Evolutionary conservation across 1,140 invertebrate genomes (phyloP).

Genomic region (Daktulosphaira vitifoliae): DNA sequence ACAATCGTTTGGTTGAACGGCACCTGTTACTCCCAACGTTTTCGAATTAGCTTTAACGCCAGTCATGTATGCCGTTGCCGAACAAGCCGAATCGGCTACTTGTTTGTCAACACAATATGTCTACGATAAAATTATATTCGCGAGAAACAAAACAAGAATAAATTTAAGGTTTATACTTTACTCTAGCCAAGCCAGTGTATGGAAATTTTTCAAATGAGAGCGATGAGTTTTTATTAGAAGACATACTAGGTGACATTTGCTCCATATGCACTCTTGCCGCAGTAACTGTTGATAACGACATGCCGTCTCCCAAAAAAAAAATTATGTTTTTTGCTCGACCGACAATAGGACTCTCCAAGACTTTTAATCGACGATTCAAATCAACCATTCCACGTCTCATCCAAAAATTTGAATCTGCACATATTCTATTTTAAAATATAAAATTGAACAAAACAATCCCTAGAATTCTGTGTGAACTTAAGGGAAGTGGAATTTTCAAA

Average conservation of each 20-base stretch:
- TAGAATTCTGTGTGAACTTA: too few relatives aligned
- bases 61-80: constrained; percentile 47
- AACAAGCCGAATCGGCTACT: constrained; percentile 48
- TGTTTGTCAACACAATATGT: constrained; percentile 48
- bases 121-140: constrained; percentile 40
- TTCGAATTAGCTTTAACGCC: constrained; percentile 46
- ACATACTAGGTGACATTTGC: constrained; percentile 47
- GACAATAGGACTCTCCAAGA: constrained; percentile 25
- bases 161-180: constrained; percentile 41
- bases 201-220: constrained; percentile 71
- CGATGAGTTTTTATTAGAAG: constrained; percentile 53
- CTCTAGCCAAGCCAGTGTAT: constrained; percentile 60
- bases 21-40: constrained; percentile 62
- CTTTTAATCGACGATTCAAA: background rate
- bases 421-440: background rate
- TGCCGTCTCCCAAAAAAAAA: constrained; percentile 66
- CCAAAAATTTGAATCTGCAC: constrained; percentile 7
- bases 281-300: constrained; percentile 61
- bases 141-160: background rate
- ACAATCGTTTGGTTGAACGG: constrained; percentile 52
- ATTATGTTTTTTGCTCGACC: constrained; percentile 58
- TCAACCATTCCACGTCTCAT: constrained; percentile 20
- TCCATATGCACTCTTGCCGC: constrained; percentile 58
- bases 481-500: too few relatives aligned
- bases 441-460: too few relatives aligned